Base-by-base conservation (phyloP, 2,888 invertebrate genomes). In the Augiades crinisus region DNA sequence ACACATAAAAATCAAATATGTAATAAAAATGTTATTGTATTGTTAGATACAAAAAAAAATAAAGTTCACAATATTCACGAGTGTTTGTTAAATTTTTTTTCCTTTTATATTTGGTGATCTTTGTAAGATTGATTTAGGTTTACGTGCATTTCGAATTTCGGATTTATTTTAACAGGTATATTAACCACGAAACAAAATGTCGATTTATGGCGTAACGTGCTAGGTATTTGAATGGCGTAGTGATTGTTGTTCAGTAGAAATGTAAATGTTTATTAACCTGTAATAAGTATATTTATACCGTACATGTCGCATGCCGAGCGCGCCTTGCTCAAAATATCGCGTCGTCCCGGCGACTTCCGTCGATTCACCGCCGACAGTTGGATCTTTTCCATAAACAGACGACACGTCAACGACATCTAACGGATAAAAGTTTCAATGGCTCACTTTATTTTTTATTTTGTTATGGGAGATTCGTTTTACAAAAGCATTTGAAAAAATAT, bases 271-370 rank as follows among this genome's bases (percentile, higher is more conserved):
- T 44, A 44, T 30, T 30, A 12, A 12, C 12, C 4, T 27, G 19
- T 44, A 33, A 19, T 27, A 46, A 17, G 12, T 37, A 62, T 75
- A 72, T 75, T 70, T 72, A 71, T 73, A 75, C 67, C 54, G 62
- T 73, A 66, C 65, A 70, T 71, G 72, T 53, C 60, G 63, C 76
- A 76, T 78, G 64, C 72, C 57, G 68, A 65, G 71, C 78, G 75
- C 74, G 78, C 75, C 77, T 72, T 68, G 78, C 84, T 86, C 77
- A 78, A 87, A 87, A 86, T 86, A 87, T 80, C 83, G 73, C 75
- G 72, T 70, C 77, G 75, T 73, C 73, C 72, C 64, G 79, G 71
- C 78, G 72, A 85, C 85, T 86, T 86, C 85, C 86, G 84, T 75
- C 71, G 81, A 82, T 87, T 81, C 78, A 78, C 53, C 65, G 65